Evolutionary conservation across 1,140 invertebrate species (phyloP), one percentile per base, ranked within the genome.

Genomic region (Caerostris extrusa): DNA sequence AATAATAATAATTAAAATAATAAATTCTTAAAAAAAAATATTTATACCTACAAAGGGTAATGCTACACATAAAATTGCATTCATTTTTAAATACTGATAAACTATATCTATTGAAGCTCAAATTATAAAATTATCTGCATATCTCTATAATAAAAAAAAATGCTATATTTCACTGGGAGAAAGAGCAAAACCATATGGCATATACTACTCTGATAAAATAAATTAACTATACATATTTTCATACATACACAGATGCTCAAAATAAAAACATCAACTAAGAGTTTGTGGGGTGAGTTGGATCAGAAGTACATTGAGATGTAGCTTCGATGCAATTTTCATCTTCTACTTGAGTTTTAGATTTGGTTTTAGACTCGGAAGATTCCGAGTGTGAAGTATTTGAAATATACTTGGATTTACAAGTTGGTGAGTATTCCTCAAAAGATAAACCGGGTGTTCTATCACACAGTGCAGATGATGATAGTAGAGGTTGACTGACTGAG

Each of bases 171-270:
- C 82, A 58, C 14, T 19, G 7, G 17, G 34, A 50, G 34, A 34
- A 34, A 34, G 34, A 34, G 34, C 71, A 77, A 34, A 77, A 77
- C 50, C 8, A 77, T 77, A 77, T 77, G 71, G 71, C 71, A 50
- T 53, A 77, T 53, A 53, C 71, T 77, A 77, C 7, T 77, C 71
- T 77, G 71, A 77, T 77, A 82, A 55, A 93, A 93, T 93, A 93
- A 93, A 89, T 93, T 81, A 88, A 55, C 92, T 93, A 93, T 93
- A 93, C 92, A 93, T 55, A 58, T 89, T 93, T 61, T 81, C 85
- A 60, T 69, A 92, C 83, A 93, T 56, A 93, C 19, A 87, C 19
- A 87, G 17, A 50, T 55, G 55, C 69, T 61, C 12, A 3, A 34
- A 60, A 6, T 64, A 57, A 88, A 88, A 77, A 93, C 19, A 93